Evolutionary conservation across 2,797 vertebrate species (phyloP).

Genomic region (Halcyon smyrnensis): DNA sequence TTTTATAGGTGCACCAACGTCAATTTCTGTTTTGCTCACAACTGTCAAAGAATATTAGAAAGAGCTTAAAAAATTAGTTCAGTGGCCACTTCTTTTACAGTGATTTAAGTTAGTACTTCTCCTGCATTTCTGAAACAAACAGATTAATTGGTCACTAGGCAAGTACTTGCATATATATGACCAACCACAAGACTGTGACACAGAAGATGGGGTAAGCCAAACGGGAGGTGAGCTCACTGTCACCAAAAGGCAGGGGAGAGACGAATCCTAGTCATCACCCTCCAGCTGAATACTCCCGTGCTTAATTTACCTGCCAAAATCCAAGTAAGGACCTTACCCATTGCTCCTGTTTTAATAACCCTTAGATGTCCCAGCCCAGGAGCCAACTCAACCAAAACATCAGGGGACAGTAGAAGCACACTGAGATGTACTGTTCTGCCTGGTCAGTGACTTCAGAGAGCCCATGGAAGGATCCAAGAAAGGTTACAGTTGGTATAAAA

Average conservation of each 20-base stretch:
- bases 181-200: not conserved
- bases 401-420: not conserved
- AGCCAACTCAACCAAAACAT: not conserved
- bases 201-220: not conserved
- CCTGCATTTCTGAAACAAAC: not conserved
- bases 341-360: not conserved
- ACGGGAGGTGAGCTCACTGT: not conserved
- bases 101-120: not conserved
- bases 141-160: not conserved
- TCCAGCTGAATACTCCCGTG: not conserved
- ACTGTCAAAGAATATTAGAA: not conserved
- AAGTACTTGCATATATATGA: fast-evolving
- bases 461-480: fast-evolving
- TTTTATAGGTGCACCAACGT: not conserved
- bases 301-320: not conserved
- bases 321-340: not conserved
- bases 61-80: not conserved
- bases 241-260: not conserved
- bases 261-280: not conserved
- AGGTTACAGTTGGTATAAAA: not conserved
- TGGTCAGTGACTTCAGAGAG: not conserved
- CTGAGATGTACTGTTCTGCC: not conserved
- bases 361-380: not conserved
- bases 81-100: not conserved
- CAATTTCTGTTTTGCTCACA: not conserved